Percentiles rank a stretch among this genome's conserved stretches.
phyloP scores from a whole-genome alignment of 2,797 vertebrate genomes.

The Oceanodroma leucorhoa region DNA sequence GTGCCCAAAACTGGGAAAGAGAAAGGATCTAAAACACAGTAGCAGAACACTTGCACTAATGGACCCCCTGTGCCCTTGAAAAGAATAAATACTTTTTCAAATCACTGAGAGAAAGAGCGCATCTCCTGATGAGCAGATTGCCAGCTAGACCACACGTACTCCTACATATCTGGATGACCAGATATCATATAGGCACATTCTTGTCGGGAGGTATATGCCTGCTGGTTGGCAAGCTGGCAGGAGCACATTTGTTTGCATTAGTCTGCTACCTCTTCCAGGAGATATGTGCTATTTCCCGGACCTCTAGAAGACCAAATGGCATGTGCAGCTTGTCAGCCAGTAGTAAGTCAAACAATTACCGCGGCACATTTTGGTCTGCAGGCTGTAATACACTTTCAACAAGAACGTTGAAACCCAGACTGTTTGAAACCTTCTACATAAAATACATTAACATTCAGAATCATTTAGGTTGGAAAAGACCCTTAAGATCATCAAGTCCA shows the following conservation, averaged over 20 bases:
- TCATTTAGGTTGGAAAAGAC: background rate
- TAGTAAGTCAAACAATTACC: background rate
- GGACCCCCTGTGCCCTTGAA: background rate
- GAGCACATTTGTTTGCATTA: background rate
- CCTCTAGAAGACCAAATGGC: background rate
- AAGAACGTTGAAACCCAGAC: background rate
- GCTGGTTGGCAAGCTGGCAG: background rate
- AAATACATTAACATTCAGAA: background rate
- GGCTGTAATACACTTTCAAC: background rate
- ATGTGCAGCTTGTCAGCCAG: background rate
- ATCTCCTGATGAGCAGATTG: background rate
- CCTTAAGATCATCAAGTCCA: background rate
- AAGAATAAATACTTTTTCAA: background rate
- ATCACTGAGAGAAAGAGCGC: accelerated
- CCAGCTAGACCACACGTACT: background rate
- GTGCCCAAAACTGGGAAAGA: background rate
- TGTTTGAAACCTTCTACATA: background rate
- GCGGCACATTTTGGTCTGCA: background rate
- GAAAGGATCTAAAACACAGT: background rate
- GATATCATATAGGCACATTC: background rate
- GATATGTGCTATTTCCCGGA: background rate
- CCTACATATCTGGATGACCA: background rate
- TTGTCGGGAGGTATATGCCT: background rate
- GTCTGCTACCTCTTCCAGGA: background rate
- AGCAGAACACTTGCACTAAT: background rate